Conservation (phyloP, 1,140 invertebrate species). For the Micrasema longulum region DNA sequence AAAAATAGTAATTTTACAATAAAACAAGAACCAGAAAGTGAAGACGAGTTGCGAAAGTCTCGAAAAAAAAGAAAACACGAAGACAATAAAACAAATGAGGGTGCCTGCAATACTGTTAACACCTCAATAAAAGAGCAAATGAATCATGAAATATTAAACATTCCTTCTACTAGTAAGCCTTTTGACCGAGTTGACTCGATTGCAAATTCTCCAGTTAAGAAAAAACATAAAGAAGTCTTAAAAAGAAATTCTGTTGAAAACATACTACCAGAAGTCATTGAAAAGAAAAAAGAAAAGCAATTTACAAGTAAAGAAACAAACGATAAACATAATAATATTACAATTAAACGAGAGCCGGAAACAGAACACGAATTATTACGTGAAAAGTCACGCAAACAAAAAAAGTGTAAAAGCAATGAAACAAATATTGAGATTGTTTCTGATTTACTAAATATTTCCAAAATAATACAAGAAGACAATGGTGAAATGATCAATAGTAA, state of each 20-base stretch:
- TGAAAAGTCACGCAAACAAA: background rate
- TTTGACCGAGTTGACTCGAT: too few species aligned
- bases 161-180: too few species aligned
- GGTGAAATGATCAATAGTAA: background rate
- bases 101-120: too few species aligned
- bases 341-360: background rate
- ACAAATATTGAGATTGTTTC: background rate
- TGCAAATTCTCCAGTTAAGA: too few species aligned
- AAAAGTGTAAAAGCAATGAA: background rate
- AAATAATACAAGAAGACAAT: background rate
- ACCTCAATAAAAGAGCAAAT: too few species aligned
- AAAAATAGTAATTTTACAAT: background rate
- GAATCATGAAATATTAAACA: too few species aligned
- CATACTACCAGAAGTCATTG: background rate
- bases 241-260: background rate
- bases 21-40: conserved; percentile 1
- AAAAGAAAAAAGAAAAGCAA: conserved; percentile 8
- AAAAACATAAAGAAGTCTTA: conserved; percentile 4
- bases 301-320: background rate
- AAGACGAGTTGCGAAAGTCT: background rate
- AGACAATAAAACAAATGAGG: too few species aligned
- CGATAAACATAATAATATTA: background rate
- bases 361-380: background rate
- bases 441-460: background rate
- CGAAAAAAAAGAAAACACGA: too few species aligned